Percentiles rank a stretch among this genome's conserved stretches.
phyloP scores from a whole-genome alignment of 2,888 invertebrate genomes.

The Candidula unifasciata region DNA sequence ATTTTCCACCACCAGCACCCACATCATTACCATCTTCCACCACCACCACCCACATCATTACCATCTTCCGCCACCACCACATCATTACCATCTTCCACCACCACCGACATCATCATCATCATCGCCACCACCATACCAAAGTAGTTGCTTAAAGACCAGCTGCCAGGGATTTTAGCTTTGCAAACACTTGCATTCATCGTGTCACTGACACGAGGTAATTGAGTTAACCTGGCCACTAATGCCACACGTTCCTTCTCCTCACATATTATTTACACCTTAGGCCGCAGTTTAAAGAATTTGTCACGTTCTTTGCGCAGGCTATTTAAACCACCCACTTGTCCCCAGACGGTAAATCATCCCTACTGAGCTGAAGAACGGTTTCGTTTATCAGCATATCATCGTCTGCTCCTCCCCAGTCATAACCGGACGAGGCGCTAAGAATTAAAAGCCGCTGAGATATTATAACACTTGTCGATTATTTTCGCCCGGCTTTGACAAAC shows the following conservation, averaged over 20 bases:
- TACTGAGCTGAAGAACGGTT: slow-evolving; percentile 41
- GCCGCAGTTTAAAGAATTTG: slow-evolving; percentile 37
- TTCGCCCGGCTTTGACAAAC: slow-evolving; percentile 42
- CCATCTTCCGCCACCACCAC: too few relatives aligned
- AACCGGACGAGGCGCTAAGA: slow-evolving; percentile 7
- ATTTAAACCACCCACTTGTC: slow-evolving; percentile 2
- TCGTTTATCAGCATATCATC: slow-evolving; percentile 47
- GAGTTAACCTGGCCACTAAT: slow-evolving; percentile 41
- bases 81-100: too few relatives aligned
- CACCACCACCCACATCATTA: too few relatives aligned
- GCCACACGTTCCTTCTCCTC: slow-evolving; percentile 33
- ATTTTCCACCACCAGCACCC: too few relatives aligned
- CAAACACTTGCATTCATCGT: slow-evolving; percentile 23
- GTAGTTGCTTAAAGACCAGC: slow-evolving; percentile 16
- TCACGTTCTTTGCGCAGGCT: slow-evolving; percentile 48
- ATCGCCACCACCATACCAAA: too few relatives aligned
- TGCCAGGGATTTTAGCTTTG: slow-evolving; percentile 26
- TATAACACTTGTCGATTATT: slow-evolving; percentile 47
- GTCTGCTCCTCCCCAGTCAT: slow-evolving; percentile 45
- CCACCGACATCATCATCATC: too few relatives aligned
- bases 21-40: too few relatives aligned
- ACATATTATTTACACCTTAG: slow-evolving; percentile 50
- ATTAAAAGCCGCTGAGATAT: slow-evolving; percentile 7
- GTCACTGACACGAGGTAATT: slow-evolving; percentile 37
- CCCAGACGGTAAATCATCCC: slow-evolving; percentile 20